Evolutionary conservation across 2,888 invertebrate genomes (phyloP), one percentile per base, ranked within the genome.

Genomic region (Ethmia dodecea): DNA sequence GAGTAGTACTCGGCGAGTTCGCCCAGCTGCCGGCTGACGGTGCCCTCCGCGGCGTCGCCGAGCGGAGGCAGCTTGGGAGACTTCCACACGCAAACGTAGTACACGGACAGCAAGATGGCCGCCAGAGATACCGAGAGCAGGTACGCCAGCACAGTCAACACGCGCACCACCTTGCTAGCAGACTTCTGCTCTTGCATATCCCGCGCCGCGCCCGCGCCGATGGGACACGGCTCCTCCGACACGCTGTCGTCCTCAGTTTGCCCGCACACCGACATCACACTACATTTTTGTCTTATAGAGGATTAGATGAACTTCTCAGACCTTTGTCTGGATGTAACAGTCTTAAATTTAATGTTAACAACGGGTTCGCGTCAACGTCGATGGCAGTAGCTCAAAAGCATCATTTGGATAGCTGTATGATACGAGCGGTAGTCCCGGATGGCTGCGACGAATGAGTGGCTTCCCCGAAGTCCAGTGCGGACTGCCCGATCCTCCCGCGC

Each of bases 81-180:
- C 56, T 92, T 89, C 94, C 94, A 95, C 56, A 94, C 88, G 61
- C 94, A 92, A 43, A 94, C 88, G 72, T 95, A 95, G 72, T 95
- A 95, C 33, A 92, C 89, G 14, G 94, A 94, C 31, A 95, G 86
- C 31, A 93, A 89, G 51, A 94, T 93, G 4, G 94, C 95, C 3
- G 93, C 94, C 75, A 94, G 88, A n/a, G 94, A 94, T 29, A 95
- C 94, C n/a, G 93, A 93, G 45, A 94, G 84, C 49, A 94, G 89
- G 73, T 95, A 95, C 8, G 93, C 94, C 56, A 93, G 68, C 35
- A 95, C 95, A 1, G 94, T 94, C 44, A 94, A 84, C 34, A 94
- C 88, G 27, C 94, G 74, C 41, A 87, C 81, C 50, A 78, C 64
- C 44, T 76, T 87, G 60, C 83, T 80, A 27, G 66, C 71, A 10